Evolutionary conservation across 2,113 vertebrate genomes (phyloP), one percentile per base, ranked within the genome.

Genomic region (Todiramphus saurophagus): DNA sequence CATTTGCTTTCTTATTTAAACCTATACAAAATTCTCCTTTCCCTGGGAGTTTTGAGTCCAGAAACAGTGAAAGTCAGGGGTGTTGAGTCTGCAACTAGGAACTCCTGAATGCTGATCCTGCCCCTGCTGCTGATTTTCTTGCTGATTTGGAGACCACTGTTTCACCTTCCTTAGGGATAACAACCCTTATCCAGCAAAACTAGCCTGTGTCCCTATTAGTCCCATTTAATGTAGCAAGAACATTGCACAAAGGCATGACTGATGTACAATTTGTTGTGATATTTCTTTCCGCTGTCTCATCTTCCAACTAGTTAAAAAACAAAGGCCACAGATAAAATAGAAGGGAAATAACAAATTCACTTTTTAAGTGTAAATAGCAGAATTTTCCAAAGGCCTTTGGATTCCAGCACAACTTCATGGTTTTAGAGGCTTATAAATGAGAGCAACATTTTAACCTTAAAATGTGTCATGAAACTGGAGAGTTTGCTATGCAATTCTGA

Each of bases 361-460:
- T 43, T 80, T 74, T 74, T 70, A 68, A 94, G 31, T 62, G 46
- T 48, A 41, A 81, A 80, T 69, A 87, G 37, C 56, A 83, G 53
- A 76, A 23, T 72, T 96, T 95, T 91, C 69, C 21, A 55, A 70
- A 66, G n/a, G 84, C 41, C 66, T 78, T 77, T 79, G 55, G 46
- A 89, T 81, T 67, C 51, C n/a, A 74, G 60, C 41, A 91, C 28
- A 91, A 31, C 50, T 70, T 91, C 68, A 37, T 77, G 50, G 89
- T 81, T 89, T 93, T 69, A 78, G 44, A 46, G 55, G 37, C 19
- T 81, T 76, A 78, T 81, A 89, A 94, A 75, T 58, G 53, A 81
- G 73, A 70, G 73, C 62, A 72, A 55, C 50, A 62, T 87, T 91
- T 78, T 94, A 73, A 87, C 80, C 41, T 93, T 81, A 91, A 94